phyloP scores from a whole-genome alignment of 2,113 vertebrate species.

The Cacatua alba region DNA sequence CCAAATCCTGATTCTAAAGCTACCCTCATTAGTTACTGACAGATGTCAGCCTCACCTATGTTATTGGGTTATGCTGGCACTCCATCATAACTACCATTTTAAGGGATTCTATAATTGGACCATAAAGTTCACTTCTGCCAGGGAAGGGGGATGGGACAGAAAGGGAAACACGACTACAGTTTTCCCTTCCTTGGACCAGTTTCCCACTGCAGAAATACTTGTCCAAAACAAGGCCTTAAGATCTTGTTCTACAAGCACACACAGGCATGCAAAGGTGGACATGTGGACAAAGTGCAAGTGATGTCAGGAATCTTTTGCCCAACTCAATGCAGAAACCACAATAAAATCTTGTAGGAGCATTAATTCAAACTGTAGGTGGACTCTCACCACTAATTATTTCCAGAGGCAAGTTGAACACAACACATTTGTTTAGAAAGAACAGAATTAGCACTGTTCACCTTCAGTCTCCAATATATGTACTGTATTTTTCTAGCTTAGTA shows the following conservation, averaged over 20 bases:
- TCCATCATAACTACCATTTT: constrained; percentile 62
- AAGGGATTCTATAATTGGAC: constrained; percentile 57
- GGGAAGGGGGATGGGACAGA: background rate
- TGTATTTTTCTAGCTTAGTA: background rate
- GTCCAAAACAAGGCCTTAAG: background rate
- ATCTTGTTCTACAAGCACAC: background rate
- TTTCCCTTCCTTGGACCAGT: background rate
- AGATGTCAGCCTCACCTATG: constrained; percentile 57
- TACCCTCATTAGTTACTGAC: constrained; percentile 60
- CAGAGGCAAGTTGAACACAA: background rate
- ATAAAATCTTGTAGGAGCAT: background rate
- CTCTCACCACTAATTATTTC: constrained; percentile 31
- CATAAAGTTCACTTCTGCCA: constrained; percentile 54
- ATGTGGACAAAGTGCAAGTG: background rate
- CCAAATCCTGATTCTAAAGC: background rate
- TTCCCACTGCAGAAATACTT: background rate
- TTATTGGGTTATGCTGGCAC: constrained; percentile 63
- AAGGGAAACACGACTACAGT: background rate
- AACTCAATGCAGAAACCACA: background rate
- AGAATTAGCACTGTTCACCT: background rate
- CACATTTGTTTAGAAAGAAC: background rate
- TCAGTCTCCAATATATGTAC: background rate
- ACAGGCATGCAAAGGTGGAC: background rate
- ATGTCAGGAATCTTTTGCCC: background rate
- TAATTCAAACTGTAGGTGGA: constrained; percentile 30